Percentiles rank a stretch among this genome's conserved stretches.
phyloP scores from a whole-genome alignment of 1,140 invertebrate genomes.

The Proales similis region DNA sequence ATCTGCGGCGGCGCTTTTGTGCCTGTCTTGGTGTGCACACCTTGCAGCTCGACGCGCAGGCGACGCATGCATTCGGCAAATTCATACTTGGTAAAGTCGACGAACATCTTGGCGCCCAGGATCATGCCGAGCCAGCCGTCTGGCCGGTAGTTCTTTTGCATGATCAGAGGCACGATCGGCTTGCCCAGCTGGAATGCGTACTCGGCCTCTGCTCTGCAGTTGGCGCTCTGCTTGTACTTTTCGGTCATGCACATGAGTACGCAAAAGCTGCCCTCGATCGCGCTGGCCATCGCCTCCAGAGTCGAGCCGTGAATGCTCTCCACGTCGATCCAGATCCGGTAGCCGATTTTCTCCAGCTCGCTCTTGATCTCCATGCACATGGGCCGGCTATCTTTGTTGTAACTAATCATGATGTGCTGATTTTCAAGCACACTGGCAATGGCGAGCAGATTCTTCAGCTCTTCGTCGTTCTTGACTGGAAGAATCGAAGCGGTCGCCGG shows the following conservation, averaged over 20 bases:
- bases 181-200: constrained; percentile 44
- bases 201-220: constrained; percentile 46
- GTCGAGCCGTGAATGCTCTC: constrained; percentile 42
- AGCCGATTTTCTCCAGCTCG: too few relatives aligned
- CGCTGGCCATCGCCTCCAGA: constrained; percentile 50
- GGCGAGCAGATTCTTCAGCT: too few relatives aligned
- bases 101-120: constrained; percentile 45
- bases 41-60: not conserved
- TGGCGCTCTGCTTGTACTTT: constrained; percentile 48
- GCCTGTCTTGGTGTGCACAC: too few relatives aligned
- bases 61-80: constrained; percentile 10
- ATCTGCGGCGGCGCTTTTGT: too few relatives aligned
- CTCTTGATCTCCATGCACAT: too few relatives aligned
- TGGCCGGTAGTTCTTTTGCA: constrained; percentile 43
- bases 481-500: too few relatives aligned
- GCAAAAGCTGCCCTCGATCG: constrained; percentile 47
- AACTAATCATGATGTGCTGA: too few relatives aligned
- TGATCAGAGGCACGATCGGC: constrained; percentile 44
- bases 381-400: too few relatives aligned
- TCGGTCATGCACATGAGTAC: constrained; percentile 47
- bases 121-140: constrained; percentile 48
- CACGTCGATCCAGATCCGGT: constrained; percentile 41
- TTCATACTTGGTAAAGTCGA: constrained; percentile 40
- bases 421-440: too few relatives aligned
- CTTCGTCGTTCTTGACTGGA: too few relatives aligned